Evolutionary conservation across 1,140 invertebrate genomes (phyloP), one percentile per base, ranked within the genome.

Genomic region (Trichonephila inaurata): DNA sequence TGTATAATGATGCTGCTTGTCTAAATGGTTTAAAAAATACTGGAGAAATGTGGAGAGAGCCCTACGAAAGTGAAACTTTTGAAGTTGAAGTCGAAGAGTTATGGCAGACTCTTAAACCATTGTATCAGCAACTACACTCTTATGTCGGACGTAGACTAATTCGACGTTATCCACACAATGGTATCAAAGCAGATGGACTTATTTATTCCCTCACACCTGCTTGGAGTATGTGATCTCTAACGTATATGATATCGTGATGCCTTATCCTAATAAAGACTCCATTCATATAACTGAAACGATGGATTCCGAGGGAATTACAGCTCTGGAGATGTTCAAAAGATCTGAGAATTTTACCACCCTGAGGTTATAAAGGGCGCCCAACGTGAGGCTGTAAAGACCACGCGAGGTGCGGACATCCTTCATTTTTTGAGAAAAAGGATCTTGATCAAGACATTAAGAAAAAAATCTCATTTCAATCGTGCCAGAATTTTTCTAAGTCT

Each of bases 171-270:
- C 95, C 95, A 24, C 93, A 94, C 33, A 72, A 69, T 18, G 89
- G 94, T 40, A 95, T 96, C n/a, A 92, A 94, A 19, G 60, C 94
- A 24, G 97, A 96, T 89, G 98, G 98, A n/a, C 97, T 98, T 0
- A 98, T 99, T 89, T 28, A 28, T 28, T 28, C 98, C 98, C 1
- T 98, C 98, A n/a, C 98, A 99, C 96, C 96, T 99, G 2, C 96
- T 99, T 18, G 92, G 61, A 98, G 99, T 95, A 98, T 99, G 97
- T 99, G 98, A 98, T 98, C 97, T 0, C 98, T 24, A 97, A 98
- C 94, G n/a, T n/a, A 58, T 97, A 98, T 82, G 97, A 98, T 66
- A 96, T 98, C n/a, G 97, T 97, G 0, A 96, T 97, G 14, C 98
- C 98, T 0, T 98, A 97, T 95, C 97, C 97, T 0, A 96, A 97